Base-by-base conservation (phyloP, 2,888 invertebrate species). In the Noctua fimbriata region DNA sequence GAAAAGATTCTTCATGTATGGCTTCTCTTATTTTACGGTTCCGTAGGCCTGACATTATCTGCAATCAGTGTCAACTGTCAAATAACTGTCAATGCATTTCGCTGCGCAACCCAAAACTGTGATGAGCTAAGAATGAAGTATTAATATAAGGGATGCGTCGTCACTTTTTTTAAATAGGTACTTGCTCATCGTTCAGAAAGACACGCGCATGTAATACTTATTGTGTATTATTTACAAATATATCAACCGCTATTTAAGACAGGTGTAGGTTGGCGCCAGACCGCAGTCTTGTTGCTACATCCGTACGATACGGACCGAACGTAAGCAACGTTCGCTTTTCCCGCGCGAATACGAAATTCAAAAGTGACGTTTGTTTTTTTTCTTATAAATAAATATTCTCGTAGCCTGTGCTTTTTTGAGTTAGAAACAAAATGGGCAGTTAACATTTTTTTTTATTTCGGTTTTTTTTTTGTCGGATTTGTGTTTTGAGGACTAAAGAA, bases 221-320 rank as follows among this genome's bases (percentile, higher is more conserved):
- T 52, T 58, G 66, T 73, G n/a, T 55, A 67, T 49, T 49, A 67
- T 67, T 58, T 44, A 81, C 36, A 36, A 71, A 77, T 75, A 72
- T 75, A 81, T 44, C 49, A 65, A 63, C 66, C n/a, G 86, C 84
- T 79, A 79, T 92, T 91, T 93, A 92, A 92, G 90, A 86, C 92
- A 92, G 92, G 90, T 92, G 92, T 88, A 79, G 69, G 82, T 87
- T 89, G 83, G 89, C 91, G 91, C 88, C 87, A 41, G 76, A 60
- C 18, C 67, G 86, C 93, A 95, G 95, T 95, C 72, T 85, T 81
- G 85, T 88, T 89, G 88, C 90, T 91, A 85, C 92, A 86, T 88
- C 86, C 92, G 82, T 75, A 81, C 85, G 32, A 84, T 83, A 81
- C 86, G 32, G 85, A 84, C 76, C 87, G 88, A 91, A 93, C 95